Conservation (phyloP, 2,888 invertebrate species). For the Mayetiola destructor region DNA sequence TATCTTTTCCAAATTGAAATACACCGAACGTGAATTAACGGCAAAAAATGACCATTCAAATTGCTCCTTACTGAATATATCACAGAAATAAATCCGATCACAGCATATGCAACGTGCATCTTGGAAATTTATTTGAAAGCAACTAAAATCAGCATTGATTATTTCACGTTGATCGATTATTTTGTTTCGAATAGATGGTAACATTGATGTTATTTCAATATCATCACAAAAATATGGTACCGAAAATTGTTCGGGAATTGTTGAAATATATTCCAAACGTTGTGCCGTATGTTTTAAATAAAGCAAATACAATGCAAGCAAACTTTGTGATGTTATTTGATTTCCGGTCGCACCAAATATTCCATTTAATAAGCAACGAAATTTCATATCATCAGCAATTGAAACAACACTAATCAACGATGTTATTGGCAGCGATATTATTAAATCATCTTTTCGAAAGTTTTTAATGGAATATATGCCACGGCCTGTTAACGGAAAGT, state of each 20-base stretch:
- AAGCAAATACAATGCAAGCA: conserved; percentile 58
- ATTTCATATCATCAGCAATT: conserved; percentile 39
- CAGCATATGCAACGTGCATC: conserved; percentile 33
- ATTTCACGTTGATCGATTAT: conserved; percentile 39
- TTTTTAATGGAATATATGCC: conserved; percentile 51
- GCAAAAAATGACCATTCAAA: conserved; percentile 72
- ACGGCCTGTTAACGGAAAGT: conserved; percentile 54
- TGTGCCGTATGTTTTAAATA: conserved; percentile 45
- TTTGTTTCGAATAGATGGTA: conserved; percentile 40
- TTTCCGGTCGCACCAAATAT: conserved; percentile 23
- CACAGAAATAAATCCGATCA: conserved; percentile 28
- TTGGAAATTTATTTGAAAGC: conserved; percentile 21
- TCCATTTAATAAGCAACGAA: conserved; percentile 39
- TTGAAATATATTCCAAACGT: conserved; percentile 47
- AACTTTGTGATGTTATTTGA: conserved; percentile 48
- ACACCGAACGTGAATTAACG: conserved; percentile 76
- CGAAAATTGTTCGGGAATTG: conserved; percentile 50
- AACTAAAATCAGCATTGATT: conserved; percentile 30
- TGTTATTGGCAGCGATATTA: conserved; percentile 46
- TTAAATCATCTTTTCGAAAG: conserved; percentile 41
- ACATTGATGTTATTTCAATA: conserved; percentile 41
- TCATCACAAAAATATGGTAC: conserved; percentile 53
- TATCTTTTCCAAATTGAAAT: conserved; percentile 41
- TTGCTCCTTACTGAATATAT: conserved; percentile 39
- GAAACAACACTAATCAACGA: conserved; percentile 45